Evolutionary conservation across 2,888 invertebrate species (phyloP).

Genomic region (Eupithecia inturbata): DNA sequence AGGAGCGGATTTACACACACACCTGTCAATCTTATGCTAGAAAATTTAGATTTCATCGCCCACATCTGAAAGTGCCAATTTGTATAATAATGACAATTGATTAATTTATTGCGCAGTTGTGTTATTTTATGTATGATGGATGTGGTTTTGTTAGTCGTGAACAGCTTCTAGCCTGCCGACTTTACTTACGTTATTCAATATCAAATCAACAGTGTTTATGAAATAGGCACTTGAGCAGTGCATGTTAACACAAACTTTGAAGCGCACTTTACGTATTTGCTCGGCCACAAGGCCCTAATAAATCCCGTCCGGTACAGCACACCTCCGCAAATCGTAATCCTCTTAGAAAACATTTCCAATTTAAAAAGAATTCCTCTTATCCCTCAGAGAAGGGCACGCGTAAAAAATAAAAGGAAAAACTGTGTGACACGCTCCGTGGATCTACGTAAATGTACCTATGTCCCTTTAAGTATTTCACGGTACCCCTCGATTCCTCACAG

Average conservation of each 20-base stretch:
- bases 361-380: constrained; percentile 84
- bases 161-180: background rate
- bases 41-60: constrained; percentile 4
- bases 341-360: constrained; percentile 85
- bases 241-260: constrained; percentile 42
- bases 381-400: constrained; percentile 80
- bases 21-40: constrained; percentile 33
- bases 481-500: constrained; percentile 81
- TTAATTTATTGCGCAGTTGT: background rate
- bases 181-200: background rate
- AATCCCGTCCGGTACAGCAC: constrained; percentile 60
- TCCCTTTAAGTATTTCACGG: constrained; percentile 60
- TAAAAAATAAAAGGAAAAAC: constrained; percentile 83
- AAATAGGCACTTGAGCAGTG: background rate
- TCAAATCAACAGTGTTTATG: background rate
- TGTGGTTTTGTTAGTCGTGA: no score
- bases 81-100: background rate
- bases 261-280: constrained; percentile 57
- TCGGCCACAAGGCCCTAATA: constrained; percentile 66
- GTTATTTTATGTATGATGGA: no score
- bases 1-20: constrained; percentile 42
- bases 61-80: constrained; percentile 1
- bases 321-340: constrained; percentile 84
- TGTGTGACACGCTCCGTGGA: constrained; percentile 72
- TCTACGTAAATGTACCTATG: constrained; percentile 44